Base-by-base conservation (phyloP, 2,113 vertebrate species). In the Lethenteron reissneri region DNA sequence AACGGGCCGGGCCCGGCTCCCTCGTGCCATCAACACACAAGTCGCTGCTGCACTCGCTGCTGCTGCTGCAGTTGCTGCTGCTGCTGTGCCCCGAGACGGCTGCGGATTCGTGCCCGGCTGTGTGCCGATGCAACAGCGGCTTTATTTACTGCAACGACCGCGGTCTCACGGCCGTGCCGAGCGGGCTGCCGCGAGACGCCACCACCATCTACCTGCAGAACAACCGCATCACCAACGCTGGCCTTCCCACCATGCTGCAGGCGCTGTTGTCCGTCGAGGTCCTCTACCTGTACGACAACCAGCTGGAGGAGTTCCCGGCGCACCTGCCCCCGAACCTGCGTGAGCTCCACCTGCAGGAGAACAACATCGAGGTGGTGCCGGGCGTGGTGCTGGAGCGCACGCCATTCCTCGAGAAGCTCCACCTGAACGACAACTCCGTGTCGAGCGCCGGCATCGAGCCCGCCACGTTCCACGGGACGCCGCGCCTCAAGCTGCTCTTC, bases 111-210 rank as follows among this genome's bases (percentile, higher is more conserved):
- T 92, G 89, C 75, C 92, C 82, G 0, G 84, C 84, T 0, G 88
- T 88, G 2, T 95, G 90, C 78, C 86, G 92, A 76, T 97, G 92
- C 0, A 81, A 95, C 70, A 84, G 86, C 1, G 85, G 88, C 72
- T 94, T 91, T 73, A 88, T 95, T 74, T 97, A 95, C 77, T 95
- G 91, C 81, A 94, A 94, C 7, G 92, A 95, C 81, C 87, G 92
- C 56, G 90, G 88, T 0, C 76, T 97, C n/a, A 89, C 84, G 21
- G 83, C 86, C 57, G 83, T 95, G 14, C 91, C 92, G 0, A 78
- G 87, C 0, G 85, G 89, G 25, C 85, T 92, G 71, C 85, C 86
- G 0, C 78, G 83, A 0, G 82, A 81, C 0, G 89, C 90, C 9
- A 88, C 89, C 7, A 86, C 91, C 13, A 86, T 97, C 2, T 97